Evolutionary conservation across 2,888 invertebrate species (phyloP).

Genomic region (Proisotoma minuta): DNA sequence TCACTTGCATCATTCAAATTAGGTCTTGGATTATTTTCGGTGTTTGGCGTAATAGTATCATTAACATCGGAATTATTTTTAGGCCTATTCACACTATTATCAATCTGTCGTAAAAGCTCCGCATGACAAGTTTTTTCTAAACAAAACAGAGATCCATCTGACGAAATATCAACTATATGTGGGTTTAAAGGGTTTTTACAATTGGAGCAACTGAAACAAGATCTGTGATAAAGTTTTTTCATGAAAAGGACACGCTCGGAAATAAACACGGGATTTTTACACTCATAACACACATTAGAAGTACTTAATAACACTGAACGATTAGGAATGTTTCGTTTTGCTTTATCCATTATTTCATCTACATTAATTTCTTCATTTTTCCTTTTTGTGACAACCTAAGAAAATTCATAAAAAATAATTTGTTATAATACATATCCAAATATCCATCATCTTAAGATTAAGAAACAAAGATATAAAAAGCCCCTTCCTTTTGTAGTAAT

Average conservation of each 20-base stretch:
- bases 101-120: slow-evolving; percentile 26
- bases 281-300: slow-evolving; percentile 39
- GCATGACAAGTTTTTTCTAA: slow-evolving; percentile 37
- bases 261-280: slow-evolving; percentile 44
- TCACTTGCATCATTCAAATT: neutral
- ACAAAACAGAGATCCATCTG: slow-evolving; percentile 41
- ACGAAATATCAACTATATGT: slow-evolving; percentile 40
- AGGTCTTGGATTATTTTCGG: neutral
- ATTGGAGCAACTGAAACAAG: slow-evolving; percentile 43
- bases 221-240: slow-evolving; percentile 45
- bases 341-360: slow-evolving; percentile 33
- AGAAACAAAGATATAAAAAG: no score
- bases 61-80: no score
- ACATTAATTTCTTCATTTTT: slow-evolving; percentile 20
- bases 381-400: slow-evolving; percentile 19
- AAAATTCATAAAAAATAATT: no score
- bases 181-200: slow-evolving; percentile 42
- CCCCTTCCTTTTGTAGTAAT: no score
- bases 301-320: slow-evolving; percentile 30
- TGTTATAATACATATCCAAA: no score
- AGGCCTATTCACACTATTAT: neutral
- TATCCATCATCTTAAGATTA: no score
- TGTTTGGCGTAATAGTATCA: no score
- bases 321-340: slow-evolving; percentile 26
- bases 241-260: slow-evolving; percentile 41